Evolutionary conservation across 2,888 invertebrate species (phyloP), one percentile per base, ranked within the genome.

Genomic region (Drosophila nigritarsus): DNA sequence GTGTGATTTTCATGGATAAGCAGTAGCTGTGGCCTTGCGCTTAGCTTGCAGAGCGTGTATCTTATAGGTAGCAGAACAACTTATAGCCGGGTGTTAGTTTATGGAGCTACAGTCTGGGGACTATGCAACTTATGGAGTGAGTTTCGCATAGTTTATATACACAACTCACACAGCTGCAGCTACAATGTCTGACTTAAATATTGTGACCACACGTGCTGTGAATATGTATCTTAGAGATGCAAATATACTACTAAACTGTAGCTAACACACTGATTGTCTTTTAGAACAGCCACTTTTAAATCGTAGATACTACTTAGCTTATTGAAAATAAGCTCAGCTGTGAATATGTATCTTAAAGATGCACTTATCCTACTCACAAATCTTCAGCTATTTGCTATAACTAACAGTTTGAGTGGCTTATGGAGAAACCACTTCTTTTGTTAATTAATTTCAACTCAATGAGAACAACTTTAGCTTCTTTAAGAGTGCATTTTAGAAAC

Each of bases 311-410:
- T 7, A 13, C 11, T 45, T 3, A 45, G 2, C 2, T 20, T 20
- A 2, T 45, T 15, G 20, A 45, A 7, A 45, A 20, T 3, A 13
- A 13, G 0, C 0, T 24, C 6, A 45, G 15, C 11, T 45, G 7
- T 8, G 3, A 7, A 4, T 42, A 18, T 50, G 3, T 51, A 51
- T 51, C n/a, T 29, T 30, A 9, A 0, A 20, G n/a, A 45, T 51
- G 13, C 2, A 15, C 7, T 0, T 32, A 34, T 27, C 18, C 6
- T 5, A 0, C 4, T 20, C 13, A 29, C 0, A 15, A 56, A 20
- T 18, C 15, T 3, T 40, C n/a, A 38, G n/a, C 2, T 7, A 1
- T n/a, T 4, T 0, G n/a, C 1, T 55, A 13, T 1, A 36, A 0
- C n/a, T 24, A 30, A 24, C 0, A 18, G 32, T 20, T 15, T 27